Evolutionary conservation across 2,797 vertebrate genomes (phyloP).

Genomic region (Lutjanus argentimaculatus): DNA sequence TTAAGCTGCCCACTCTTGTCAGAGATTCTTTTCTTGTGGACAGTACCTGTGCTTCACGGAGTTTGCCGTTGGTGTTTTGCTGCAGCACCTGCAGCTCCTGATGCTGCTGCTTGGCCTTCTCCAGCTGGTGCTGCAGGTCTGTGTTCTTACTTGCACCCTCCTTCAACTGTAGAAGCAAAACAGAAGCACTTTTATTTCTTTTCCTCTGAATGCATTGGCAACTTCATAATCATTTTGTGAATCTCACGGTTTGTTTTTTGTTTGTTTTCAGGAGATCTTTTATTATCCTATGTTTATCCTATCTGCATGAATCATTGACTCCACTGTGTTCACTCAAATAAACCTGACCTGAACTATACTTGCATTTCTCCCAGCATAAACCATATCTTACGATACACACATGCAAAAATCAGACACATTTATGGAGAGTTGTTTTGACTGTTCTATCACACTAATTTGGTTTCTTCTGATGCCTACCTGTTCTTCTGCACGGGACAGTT

Average conservation of each 20-base stretch:
- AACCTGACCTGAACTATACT: neutral
- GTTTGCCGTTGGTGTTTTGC: slow-evolving; percentile 94
- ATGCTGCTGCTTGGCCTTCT: slow-evolving; percentile 96
- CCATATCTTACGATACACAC: neutral
- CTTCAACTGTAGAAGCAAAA: slow-evolving; percentile 88
- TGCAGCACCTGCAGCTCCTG: slow-evolving; percentile 96
- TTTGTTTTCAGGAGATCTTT: neutral
- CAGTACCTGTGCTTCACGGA: slow-evolving; percentile 95
- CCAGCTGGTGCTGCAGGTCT: slow-evolving; percentile 95
- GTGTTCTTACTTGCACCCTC: slow-evolving; percentile 90
- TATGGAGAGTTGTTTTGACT: neutral
- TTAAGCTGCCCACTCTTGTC: neutral
- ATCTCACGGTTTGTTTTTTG: neutral
- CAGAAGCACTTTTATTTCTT: neutral
- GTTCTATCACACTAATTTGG: neutral
- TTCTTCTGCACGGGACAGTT: slow-evolving; percentile 94
- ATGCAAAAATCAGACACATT: neutral
- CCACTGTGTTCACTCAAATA: neutral
- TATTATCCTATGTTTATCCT: neutral
- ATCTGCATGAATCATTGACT: neutral
- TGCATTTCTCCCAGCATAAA: neutral
- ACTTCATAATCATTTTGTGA: neutral
- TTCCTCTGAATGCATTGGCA: neutral
- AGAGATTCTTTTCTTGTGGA: neutral
- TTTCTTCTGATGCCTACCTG: slow-evolving; percentile 85